Evolutionary conservation across 2,888 invertebrate species (phyloP).

Genomic region (Elegia similella): DNA sequence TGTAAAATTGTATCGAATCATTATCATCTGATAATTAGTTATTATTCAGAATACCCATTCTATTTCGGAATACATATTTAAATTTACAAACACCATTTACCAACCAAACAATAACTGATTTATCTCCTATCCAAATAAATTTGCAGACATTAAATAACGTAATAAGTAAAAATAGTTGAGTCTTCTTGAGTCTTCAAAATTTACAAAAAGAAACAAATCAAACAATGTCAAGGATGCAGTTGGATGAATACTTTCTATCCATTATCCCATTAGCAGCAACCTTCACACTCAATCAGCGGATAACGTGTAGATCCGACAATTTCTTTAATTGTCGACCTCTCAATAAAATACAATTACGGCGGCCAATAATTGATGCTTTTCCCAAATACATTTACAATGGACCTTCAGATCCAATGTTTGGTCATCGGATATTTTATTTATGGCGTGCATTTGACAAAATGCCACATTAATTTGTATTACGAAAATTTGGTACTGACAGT

Average conservation of each 20-base stretch:
- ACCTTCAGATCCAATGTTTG: neutral
- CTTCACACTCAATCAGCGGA: neutral
- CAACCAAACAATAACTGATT: too few species aligned
- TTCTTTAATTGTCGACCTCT: conserved; percentile 1
- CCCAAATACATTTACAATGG: neutral
- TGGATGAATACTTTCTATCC: neutral
- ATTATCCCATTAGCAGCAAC: neutral
- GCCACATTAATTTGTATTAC: too few species aligned
- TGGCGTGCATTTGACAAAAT: neutral
- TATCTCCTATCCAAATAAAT: too few species aligned
- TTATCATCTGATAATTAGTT: too few species aligned
- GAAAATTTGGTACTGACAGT: too few species aligned
- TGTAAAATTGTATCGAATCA: too few species aligned
- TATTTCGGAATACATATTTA: too few species aligned
- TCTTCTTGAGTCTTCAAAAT: too few species aligned
- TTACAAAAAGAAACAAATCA: neutral
- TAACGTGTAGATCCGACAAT: conserved; percentile 8
- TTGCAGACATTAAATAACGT: too few species aligned
- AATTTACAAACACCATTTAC: too few species aligned
- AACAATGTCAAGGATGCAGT: neutral
- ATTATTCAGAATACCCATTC: too few species aligned
- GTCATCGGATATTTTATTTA: neutral
- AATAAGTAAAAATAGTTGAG: too few species aligned
- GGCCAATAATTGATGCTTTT: neutral
- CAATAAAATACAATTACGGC: neutral